Conservation (phyloP, 2,888 invertebrate species). For the Lamellibrachia columna region DNA sequence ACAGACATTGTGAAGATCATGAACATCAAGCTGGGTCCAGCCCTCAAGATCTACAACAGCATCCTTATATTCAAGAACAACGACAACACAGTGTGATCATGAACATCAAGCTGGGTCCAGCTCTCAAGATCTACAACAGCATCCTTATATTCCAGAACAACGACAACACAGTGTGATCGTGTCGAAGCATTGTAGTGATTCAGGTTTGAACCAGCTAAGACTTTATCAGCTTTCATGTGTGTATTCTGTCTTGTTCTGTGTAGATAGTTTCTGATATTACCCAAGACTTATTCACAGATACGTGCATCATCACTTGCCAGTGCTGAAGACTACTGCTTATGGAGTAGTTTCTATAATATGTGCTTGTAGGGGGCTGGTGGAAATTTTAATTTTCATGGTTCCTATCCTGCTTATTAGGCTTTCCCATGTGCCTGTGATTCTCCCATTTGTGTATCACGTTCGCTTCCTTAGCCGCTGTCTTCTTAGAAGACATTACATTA, state of each 20-base stretch:
- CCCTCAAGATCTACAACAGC: conserved; percentile 87
- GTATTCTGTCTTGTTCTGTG: neutral
- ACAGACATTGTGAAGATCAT: conserved; percentile 94
- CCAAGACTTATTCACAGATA: neutral
- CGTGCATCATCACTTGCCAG: neutral
- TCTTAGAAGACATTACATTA: neutral
- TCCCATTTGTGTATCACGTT: neutral
- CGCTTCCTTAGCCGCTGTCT: neutral
- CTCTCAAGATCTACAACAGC: conserved; percentile 87
- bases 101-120: conserved; percentile 94
- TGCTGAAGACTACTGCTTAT: neutral
- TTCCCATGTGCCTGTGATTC: neutral
- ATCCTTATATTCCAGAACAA: conserved; percentile 67
- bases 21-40: conserved; percentile 94
- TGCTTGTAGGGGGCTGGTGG: neutral
- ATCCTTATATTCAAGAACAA: conserved; percentile 67
- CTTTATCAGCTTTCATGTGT: neutral
- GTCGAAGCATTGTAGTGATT: neutral
- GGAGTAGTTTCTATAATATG: neutral
- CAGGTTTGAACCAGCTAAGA: neutral
- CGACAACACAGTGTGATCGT: neutral
- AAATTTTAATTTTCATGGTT: neutral
- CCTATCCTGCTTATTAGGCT: neutral
- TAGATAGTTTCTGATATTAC: neutral
- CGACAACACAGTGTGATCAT: conserved; percentile 72